Evolutionary conservation across 2,113 vertebrate species (phyloP), one percentile per base, ranked within the genome.

Genomic region (Heterocephalus glaber): DNA sequence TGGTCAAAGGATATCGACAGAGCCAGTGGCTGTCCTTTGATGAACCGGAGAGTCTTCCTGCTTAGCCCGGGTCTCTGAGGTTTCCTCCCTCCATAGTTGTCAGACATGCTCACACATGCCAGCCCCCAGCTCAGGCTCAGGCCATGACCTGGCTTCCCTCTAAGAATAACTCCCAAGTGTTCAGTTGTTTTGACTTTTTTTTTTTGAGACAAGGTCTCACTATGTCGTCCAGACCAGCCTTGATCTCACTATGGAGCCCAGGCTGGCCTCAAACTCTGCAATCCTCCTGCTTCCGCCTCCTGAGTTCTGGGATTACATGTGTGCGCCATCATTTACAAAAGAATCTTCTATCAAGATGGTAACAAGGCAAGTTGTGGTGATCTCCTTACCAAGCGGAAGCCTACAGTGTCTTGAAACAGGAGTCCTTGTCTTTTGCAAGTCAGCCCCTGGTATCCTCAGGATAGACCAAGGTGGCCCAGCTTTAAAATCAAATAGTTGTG

Each of bases 1-100:
- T 66, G 74, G 60, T 22, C 2, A 28, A 85, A n/a, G 47, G 41
- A 19, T 35, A 47, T 54, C 44, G 33, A 5, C 19, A 30, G 79
- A 56, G 41, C 44, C 20, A 20, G 41, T 70, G 30, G 56, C 3
- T 9, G 54, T 47, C 17, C 80, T 76, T 28, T 14, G 19, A 6
- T 5, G 87, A 58, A 56, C 38, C 72, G 80, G n/a, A 5, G 41
- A 28, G 30, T 44, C 44, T 70, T 70, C 30, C 60, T 3, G 47
- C 56, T 35, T 44, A 19, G 5, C n/a, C 41, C 4, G 0, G 0
- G 38, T 38, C 35, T 56, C 82, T 58, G 4, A 1, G 13, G 22
- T 24, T 85, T 95, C 56, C 56, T 76, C 72, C 47, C 44, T 68
- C 77, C 54, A 56, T 16, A 61, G n/a, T 38, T 92, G 89, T 85